phyloP scores from a whole-genome alignment of 2,113 vertebrate genomes.

The Barnardius zonarius region DNA sequence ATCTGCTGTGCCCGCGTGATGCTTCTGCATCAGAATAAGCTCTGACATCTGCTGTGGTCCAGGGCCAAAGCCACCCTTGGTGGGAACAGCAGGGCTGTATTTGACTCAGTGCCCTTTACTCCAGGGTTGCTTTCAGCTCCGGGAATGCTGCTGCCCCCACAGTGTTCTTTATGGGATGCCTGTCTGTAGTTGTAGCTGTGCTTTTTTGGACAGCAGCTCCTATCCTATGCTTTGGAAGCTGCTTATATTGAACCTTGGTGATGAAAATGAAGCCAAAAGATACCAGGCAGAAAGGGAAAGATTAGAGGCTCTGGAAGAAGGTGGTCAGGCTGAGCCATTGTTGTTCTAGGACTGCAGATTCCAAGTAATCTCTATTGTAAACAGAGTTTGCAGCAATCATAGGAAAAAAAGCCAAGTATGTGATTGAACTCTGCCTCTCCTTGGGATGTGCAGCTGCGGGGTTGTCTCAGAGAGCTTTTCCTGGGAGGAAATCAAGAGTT shows the following conservation, averaged over 20 bases:
- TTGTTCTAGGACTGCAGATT: neutral
- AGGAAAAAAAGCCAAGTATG: neutral
- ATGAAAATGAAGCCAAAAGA: neutral
- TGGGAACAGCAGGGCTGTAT: neutral
- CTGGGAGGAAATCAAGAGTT: neutral
- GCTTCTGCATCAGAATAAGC: neutral
- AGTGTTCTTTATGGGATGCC: neutral
- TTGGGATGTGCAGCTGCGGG: neutral
- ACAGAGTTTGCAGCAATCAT: neutral
- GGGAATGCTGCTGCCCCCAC: neutral
- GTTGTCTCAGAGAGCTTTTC: neutral
- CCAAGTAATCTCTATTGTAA: neutral
- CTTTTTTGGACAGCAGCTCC: neutral
- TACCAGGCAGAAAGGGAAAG: neutral
- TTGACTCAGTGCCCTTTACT: slow-evolving; percentile 18
- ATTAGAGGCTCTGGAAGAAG: neutral
- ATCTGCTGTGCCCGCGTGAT: neutral
- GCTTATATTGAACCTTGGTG: neutral
- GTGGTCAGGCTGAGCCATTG: neutral
- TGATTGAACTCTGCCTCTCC: neutral
- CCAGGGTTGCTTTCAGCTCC: neutral
- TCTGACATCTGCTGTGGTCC: neutral
- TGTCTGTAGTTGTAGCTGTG: neutral
- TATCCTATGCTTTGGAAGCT: neutral
- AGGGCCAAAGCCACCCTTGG: neutral